These are phyloP conservation scores for Tiliacea aurago DNA, from an alignment of 2,888 invertebrate genomes.

Conservation along the genomic window DNA sequence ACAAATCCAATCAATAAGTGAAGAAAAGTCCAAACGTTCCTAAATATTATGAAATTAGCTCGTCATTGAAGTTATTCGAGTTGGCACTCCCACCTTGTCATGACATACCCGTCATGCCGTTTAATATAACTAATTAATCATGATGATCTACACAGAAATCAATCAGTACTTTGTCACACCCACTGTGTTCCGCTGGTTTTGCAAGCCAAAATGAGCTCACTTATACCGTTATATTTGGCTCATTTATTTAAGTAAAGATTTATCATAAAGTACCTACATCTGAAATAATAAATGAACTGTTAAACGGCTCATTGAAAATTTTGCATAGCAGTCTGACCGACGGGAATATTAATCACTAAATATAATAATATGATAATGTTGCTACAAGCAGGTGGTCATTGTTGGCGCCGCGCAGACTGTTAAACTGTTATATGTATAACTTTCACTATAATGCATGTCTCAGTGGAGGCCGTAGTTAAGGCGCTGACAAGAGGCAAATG, in stretches of 20 bases:
- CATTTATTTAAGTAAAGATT: conserved; percentile 2
- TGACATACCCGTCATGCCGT: conserved; percentile 15
- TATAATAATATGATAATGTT: conserved; percentile 10
- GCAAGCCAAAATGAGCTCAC: conserved; percentile 11
- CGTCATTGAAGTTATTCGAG: conserved; percentile 1
- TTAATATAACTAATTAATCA: conserved; percentile 19
- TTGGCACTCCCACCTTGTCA: conserved; percentile 44
- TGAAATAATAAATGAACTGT: conserved; percentile 20
- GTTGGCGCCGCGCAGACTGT: background rate
- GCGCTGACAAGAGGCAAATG: no score
- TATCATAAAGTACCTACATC: background rate
- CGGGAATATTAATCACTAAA: conserved; percentile 18
- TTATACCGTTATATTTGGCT: conserved; percentile 8
- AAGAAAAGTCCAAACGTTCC: conserved; percentile 5
- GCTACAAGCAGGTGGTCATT: background rate
- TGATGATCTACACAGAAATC: conserved; percentile 37
- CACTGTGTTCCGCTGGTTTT: conserved; percentile 10
- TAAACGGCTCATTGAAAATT: conserved; percentile 10
- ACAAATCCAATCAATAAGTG: background rate
- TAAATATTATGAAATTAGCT: background rate
- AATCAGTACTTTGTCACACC: conserved; percentile 33
- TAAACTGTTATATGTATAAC: background rate
- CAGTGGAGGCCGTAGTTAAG: background rate
- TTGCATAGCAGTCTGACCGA: background rate
- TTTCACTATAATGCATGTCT: background rate